phyloP scores from a whole-genome alignment of 2,888 invertebrate species.

The Philopedon plagiatum region DNA sequence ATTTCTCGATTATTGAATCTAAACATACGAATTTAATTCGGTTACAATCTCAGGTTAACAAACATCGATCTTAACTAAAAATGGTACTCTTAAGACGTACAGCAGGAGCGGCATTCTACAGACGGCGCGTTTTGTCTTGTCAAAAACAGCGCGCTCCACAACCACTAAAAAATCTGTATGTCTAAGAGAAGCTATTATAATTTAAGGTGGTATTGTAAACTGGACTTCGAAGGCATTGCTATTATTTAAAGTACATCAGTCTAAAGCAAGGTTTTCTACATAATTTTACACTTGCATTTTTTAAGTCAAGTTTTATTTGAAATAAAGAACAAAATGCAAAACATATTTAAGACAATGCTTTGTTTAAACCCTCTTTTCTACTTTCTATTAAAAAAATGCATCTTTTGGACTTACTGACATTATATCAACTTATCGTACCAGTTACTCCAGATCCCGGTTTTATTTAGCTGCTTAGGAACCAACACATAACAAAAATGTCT shows the following conservation, averaged over 20 bases:
- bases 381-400: too few relatives aligned
- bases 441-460: too few relatives aligned
- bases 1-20: slow-evolving; percentile 13
- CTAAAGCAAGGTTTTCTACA: background rate
- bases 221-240: background rate
- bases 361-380: too few relatives aligned
- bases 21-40: slow-evolving; percentile 27
- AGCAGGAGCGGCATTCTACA: too few relatives aligned
- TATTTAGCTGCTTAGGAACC: too few relatives aligned
- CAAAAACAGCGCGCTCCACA: too few relatives aligned
- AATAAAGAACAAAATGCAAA: background rate
- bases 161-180: background rate
- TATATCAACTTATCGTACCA: too few relatives aligned
- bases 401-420: too few relatives aligned
- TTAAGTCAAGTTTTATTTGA: background rate
- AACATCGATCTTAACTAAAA: background rate
- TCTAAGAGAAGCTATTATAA: too few relatives aligned
- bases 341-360: too few relatives aligned
- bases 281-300: background rate
- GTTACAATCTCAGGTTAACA: slow-evolving; percentile 10
- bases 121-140: too few relatives aligned
- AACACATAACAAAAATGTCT: too few relatives aligned
- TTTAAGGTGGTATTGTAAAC: background rate
- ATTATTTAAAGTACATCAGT: background rate
- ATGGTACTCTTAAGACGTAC: background rate